phyloP scores from a whole-genome alignment of 2,113 vertebrate species.

The Hydrochoerus hydrochaeris region DNA sequence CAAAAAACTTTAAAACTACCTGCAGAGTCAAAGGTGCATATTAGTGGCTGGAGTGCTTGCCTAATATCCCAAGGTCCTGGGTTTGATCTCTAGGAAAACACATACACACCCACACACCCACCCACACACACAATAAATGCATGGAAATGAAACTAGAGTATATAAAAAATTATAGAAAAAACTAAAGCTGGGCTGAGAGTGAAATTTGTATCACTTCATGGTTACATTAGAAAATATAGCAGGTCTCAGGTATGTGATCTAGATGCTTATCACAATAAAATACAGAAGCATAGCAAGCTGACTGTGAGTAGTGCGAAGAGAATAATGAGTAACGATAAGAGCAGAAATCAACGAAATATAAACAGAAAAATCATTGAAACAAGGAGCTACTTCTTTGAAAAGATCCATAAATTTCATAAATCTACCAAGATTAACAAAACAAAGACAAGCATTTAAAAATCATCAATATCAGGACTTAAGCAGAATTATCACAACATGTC shows the following conservation, averaged over 20 bases:
- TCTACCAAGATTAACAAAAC: neutral
- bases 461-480: neutral
- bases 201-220: neutral
- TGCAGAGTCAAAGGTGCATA: neutral
- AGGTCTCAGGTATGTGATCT: neutral
- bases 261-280: neutral
- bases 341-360: neutral
- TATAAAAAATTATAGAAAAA: neutral
- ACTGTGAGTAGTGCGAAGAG: neutral
- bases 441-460: neutral
- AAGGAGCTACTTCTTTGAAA: slow-evolving; percentile 9
- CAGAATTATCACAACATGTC: neutral
- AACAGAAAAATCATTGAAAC: neutral
- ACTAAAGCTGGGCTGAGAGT: neutral
- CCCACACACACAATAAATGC: no score
- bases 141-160: neutral
- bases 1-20: neutral
- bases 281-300: neutral
- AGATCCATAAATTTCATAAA: neutral
- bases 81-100: neutral
- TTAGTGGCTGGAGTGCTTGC: neutral
- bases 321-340: neutral
- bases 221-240: slow-evolving; percentile 5
- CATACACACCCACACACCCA: neutral
- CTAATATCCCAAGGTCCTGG: neutral